phyloP scores from a whole-genome alignment of 2,888 invertebrate species.

The Apamea monoglypha region DNA sequence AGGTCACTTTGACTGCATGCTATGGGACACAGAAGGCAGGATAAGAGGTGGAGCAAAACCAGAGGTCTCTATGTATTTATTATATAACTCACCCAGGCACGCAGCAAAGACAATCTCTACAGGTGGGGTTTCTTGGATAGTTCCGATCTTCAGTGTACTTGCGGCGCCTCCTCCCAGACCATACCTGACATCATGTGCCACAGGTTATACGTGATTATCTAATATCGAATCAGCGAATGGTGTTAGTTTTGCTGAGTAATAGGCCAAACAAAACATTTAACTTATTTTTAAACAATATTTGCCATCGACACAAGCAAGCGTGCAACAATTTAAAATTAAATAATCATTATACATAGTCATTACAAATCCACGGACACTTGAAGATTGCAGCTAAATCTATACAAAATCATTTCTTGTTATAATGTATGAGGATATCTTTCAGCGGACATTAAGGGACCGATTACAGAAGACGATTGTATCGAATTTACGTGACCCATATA shows the following conservation, averaged over 20 bases:
- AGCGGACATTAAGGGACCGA: slow-evolving; percentile 30
- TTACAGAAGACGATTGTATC: slow-evolving; percentile 47
- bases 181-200: no score
- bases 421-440: slow-evolving; percentile 27
- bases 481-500: slow-evolving; percentile 54
- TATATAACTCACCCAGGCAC: background rate
- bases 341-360: background rate
- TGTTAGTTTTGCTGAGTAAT: background rate
- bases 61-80: background rate
- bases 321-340: background rate
- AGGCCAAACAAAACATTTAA: background rate
- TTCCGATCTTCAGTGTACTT: background rate
- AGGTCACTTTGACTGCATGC: no score
- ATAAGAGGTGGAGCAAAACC: no score
- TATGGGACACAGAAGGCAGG: no score
- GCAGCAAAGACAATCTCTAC: background rate
- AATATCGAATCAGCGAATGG: background rate
- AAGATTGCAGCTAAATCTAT: slow-evolving; percentile 23
- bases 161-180: background rate
- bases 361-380: slow-evolving; percentile 4
- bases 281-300: background rate
- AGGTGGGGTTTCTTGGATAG: background rate
- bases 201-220: background rate
- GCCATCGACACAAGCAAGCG: background rate
- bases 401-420: slow-evolving; percentile 27